These are phyloP conservation scores for Epizoanthus illoricatus DNA, from an alignment of 92 coral and sea anemone species.

Conservation along the genomic window DNA sequence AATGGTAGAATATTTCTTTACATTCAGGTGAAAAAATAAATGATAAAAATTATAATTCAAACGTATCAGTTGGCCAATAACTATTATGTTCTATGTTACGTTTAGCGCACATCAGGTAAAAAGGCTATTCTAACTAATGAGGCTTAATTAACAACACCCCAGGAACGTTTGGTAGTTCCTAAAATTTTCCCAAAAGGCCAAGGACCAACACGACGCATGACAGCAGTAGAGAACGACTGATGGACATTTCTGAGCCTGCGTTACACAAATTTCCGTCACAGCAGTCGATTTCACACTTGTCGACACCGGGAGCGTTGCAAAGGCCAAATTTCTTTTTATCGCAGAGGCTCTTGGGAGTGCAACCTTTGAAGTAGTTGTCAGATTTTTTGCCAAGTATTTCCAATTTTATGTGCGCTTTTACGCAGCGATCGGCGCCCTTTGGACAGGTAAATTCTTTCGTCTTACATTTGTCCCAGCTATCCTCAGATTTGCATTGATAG, in stretches of 20 bases:
- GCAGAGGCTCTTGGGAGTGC: too few relatives aligned
- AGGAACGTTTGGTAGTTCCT: too few relatives aligned
- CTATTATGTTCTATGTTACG: too few relatives aligned
- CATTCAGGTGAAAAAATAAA: too few relatives aligned
- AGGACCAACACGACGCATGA: background rate
- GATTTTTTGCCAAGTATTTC: background rate
- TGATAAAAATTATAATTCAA: too few relatives aligned
- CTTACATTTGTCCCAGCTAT: background rate
- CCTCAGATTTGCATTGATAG: background rate
- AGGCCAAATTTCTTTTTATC: too few relatives aligned
- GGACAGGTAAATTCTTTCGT: background rate
- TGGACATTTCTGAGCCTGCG: background rate
- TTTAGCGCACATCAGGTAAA: too few relatives aligned
- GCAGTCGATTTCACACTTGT: background rate
- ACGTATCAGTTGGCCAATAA: too few relatives aligned
- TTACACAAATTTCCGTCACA: background rate
- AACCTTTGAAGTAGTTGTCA: background rate
- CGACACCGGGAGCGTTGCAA: background rate
- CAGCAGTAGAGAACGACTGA: background rate
- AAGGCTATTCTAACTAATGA: too few relatives aligned
- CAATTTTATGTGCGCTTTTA: fast-evolving
- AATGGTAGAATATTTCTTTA: too few relatives aligned
- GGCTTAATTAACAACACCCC: too few relatives aligned
- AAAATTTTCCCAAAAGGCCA: background rate
- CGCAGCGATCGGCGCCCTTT: background rate